Base-by-base conservation (phyloP, 2,888 invertebrate species). In the Cataglyphis rosenhaueri region DNA sequence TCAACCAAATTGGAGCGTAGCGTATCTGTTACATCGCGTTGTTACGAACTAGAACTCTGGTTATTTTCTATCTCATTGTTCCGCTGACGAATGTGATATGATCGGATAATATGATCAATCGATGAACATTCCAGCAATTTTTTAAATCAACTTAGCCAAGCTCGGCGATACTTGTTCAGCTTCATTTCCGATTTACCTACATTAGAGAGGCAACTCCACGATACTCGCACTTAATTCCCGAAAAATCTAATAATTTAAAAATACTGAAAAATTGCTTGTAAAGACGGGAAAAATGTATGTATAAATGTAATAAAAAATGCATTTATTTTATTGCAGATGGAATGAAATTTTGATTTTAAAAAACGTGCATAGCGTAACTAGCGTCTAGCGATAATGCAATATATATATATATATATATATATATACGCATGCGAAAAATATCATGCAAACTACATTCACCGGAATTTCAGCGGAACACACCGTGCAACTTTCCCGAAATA, bases 81-180 rank as follows among this genome's bases (percentile, higher is more conserved):
- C 41, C 57, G 71, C 78, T 78, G 78, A 79, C 74, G 73, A 79
- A 79, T 71, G 59, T 73, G 73, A 79, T 79, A 71, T 59, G 78
- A 73, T 79, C 73, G 73, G 73, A 71, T 79, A 73, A 79, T 79
- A 71, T 44, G 59, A 61, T 79, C 73, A 59, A 79, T 79, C 59
- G 73, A 55, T 41, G 57, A 6, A 32, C 44, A 59, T 44, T 73
- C 44, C 35, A n/a, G 73, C 73, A 59, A 79, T 61, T 79, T 79
- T 79, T 61, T 35, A 59, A 79, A 79, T 79, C 74, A 73, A 71
- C 59, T 79, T 59, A 18, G 15, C 44, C 44, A 18, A 32, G 71
- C 44, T 21, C 21, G 3, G 4, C 44, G 41, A 25, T 21, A 55
- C 12, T 48, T 18, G 18, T 12, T 57, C 71, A 18, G 57, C 61